A percentile compares a stretch with the other conserved stretches of the same genome.
Conservation (phyloP, 1,140 invertebrate genomes). For the Drepana arcuata region DNA sequence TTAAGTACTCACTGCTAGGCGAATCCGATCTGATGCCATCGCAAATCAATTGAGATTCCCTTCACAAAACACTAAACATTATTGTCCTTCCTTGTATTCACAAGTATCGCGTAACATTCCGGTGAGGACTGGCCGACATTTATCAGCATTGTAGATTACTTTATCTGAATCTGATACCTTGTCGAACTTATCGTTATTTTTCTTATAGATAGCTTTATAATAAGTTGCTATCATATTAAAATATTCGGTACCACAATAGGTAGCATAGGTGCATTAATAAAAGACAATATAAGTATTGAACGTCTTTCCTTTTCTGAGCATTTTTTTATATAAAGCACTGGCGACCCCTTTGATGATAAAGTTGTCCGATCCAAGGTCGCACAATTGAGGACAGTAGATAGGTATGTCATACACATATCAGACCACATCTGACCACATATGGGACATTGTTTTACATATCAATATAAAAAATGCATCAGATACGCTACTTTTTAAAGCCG, state of each 20-base stretch:
- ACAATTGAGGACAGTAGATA: too few species aligned
- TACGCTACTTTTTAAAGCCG: too few species aligned
- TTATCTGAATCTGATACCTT: slow-evolving; percentile 45
- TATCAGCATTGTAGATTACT: slow-evolving; percentile 42
- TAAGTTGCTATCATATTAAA: slow-evolving; percentile 4
- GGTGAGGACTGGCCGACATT: slow-evolving; percentile 30
- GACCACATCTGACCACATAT: too few species aligned
- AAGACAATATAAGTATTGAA: background rate
- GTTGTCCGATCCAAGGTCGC: too few species aligned
- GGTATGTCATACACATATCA: too few species aligned
- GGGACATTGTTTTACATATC: too few species aligned
- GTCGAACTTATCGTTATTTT: slow-evolving; percentile 38
- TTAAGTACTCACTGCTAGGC: slow-evolving; percentile 42
- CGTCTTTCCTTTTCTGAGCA: too few species aligned
- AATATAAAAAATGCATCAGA: too few species aligned
- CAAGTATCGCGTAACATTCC: slow-evolving; percentile 21
- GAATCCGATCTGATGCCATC: slow-evolving; percentile 58
- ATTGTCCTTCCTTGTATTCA: slow-evolving; percentile 22
- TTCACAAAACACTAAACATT: slow-evolving; percentile 21
- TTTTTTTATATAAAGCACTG: too few species aligned
- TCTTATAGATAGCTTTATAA: slow-evolving; percentile 25
- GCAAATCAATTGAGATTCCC: slow-evolving; percentile 35
- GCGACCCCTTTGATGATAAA: too few species aligned
- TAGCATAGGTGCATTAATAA: background rate
- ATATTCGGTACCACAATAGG: too few species aligned